Base-by-base conservation (phyloP, 1,140 invertebrate species). In the Danaus plexippus region DNA sequence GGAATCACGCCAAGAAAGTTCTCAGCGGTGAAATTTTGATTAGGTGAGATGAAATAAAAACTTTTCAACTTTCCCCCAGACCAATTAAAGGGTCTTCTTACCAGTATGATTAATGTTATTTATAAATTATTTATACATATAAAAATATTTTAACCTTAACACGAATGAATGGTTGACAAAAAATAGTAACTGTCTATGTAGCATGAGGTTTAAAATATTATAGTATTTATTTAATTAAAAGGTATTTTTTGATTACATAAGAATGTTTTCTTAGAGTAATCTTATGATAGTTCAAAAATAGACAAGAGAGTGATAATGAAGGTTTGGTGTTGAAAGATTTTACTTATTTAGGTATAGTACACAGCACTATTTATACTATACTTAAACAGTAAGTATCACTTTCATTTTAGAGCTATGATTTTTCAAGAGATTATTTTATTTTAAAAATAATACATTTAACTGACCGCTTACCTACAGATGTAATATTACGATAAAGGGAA, bases 1-100 rank as follows among this genome's bases (percentile, higher is more conserved):
- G 50, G 47, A 57, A 51, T 57, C 42, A 41, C 48, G 41, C 22
- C 47, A 57, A 57, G 48, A 57, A 57, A 57, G 2, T 57, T 56
- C 41, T 13, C 40, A 9, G 9, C 43, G 43, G 15, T 18, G 48
- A 57, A 46, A 11, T 57, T 57, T 53, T 53, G 15, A 53, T 53
- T 44, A 45, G 52, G 52, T 53, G 52, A 22, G 52, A 45, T 46
- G 43, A 42, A 46, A 53, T 53, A 53, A 53, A 53, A 53, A 53
- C 13, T 53, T 53, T 15, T 18, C 15, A n/a, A 53, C 18, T 11
- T 18, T 41, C 22, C 48, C 22, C 9, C n/a, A 15, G 22, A 40
- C 47, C 53, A 49, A 56, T 56, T 49, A 56, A 48, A 49, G 41
- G 53, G 47, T 32, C 45, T 54, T 42, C 53, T 54, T 45, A 47